Percentiles rank a stretch among this genome's conserved stretches.
Evolutionary conservation across 2,113 vertebrate species (phyloP).

Genomic region (Pollimyrus isidori): DNA sequence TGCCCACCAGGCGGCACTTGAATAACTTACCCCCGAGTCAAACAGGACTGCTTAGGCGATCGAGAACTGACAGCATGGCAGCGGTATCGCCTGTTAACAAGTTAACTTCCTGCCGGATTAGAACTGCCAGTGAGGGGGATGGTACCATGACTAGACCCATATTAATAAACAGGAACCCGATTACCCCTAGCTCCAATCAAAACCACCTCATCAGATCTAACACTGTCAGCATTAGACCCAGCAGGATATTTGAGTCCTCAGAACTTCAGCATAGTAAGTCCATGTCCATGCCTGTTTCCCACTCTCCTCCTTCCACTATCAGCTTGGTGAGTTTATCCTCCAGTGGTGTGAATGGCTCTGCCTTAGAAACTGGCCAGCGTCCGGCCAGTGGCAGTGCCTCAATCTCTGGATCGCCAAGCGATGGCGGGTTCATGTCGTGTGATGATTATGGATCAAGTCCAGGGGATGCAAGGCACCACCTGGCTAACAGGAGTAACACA

Average conservation of each 20-base stretch:
- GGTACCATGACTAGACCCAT: conserved; percentile 61
- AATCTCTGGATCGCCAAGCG: conserved; percentile 83
- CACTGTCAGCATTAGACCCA: conserved; percentile 57
- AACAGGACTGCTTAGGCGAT: conserved; percentile 66
- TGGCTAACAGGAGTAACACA: conserved; percentile 74
- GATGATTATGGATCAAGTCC: conserved; percentile 88
- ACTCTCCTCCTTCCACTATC: conserved; percentile 71
- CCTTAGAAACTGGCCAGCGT: conserved; percentile 69
- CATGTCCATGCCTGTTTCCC: conserved; percentile 74
- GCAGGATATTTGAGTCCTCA: conserved; percentile 47
- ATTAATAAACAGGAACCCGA: conserved; percentile 67
- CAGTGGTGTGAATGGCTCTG: conserved; percentile 67
- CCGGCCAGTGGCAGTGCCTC: conserved; percentile 83
- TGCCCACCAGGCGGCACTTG: conserved; percentile 65
- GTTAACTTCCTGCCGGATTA: conserved; percentile 59
- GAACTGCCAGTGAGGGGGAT: conserved; percentile 76
- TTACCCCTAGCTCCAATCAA: conserved; percentile 62
- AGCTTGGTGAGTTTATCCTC: conserved; percentile 80
- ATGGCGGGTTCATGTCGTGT: conserved; percentile 82
- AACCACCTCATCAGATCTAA: conserved; percentile 68
- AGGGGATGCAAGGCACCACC: conserved; percentile 65
- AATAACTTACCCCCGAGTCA: conserved; percentile 73
- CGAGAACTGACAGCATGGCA: conserved; percentile 68
- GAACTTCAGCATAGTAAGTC: conserved; percentile 72
- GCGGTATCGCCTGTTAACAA: conserved; percentile 53